Conservation (phyloP, 2,888 invertebrate genomes). For the Nebria brevicollis region DNA sequence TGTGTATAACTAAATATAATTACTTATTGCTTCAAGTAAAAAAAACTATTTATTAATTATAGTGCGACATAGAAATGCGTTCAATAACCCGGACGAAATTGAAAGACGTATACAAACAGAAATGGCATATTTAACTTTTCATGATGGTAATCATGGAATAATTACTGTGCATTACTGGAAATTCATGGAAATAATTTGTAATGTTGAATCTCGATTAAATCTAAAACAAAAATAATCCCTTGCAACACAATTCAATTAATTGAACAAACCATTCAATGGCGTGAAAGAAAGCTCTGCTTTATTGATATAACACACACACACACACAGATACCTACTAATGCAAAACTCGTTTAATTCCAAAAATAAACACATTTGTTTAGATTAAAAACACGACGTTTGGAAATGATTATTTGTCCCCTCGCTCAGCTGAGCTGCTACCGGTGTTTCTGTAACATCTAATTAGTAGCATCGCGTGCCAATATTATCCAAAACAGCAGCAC, state of each 20-base stretch:
- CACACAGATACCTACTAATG: not conserved
- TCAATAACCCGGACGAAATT: too few relatives aligned
- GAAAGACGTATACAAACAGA: not conserved
- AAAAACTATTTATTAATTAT: too few relatives aligned
- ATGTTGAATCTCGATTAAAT: not conserved
- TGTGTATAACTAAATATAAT: too few relatives aligned
- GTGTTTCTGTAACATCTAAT: constrained; percentile 20
- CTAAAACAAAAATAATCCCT: not conserved
- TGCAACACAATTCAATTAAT: not conserved
- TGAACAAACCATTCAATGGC: not conserved
- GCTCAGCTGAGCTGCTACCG: not conserved
- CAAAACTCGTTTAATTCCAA: not conserved
- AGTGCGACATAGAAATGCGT: too few relatives aligned
- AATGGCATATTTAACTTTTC: not conserved
- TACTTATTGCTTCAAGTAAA: too few relatives aligned
- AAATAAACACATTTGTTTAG: constrained; percentile 1
- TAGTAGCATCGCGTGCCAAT: constrained; percentile 19
- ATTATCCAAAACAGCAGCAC: not conserved
- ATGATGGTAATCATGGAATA: not conserved
- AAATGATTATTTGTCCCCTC: constrained; percentile 8
- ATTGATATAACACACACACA: not conserved
- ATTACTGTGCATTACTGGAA: not conserved
- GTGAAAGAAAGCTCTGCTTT: not conserved
- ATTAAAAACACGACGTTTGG: not conserved
- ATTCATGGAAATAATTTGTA: not conserved